Conservation (phyloP, 1,140 invertebrate genomes). For the Panagrolaimus sp. region DNA sequence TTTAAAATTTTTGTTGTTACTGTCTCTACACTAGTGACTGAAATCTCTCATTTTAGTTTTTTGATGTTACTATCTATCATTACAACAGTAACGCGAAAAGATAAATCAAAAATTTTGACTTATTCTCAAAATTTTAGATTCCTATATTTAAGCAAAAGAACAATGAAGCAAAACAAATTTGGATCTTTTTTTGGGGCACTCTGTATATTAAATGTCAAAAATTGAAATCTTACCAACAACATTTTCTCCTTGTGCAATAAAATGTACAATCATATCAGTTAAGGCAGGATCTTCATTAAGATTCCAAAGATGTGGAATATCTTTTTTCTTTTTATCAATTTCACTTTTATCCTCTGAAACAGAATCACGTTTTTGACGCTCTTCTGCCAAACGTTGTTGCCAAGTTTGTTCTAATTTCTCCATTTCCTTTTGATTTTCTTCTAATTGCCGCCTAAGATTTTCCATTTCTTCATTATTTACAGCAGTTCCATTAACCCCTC, state of each 20-base stretch:
- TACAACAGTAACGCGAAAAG: no score
- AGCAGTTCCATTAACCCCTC: constrained; percentile 55
- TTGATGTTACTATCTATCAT: no score
- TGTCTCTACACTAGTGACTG: no score
- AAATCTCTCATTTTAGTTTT: no score
- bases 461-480: constrained; percentile 61
- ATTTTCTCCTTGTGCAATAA: constrained; percentile 61
- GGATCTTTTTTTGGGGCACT: no score
- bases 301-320: constrained; percentile 64
- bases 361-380: constrained; percentile 50
- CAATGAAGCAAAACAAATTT: no score
- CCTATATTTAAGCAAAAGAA: no score
- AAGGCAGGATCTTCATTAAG: constrained; percentile 65
- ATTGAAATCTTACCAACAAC: constrained; percentile 62
- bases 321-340: constrained; percentile 62
- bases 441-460: constrained; percentile 55
- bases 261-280: constrained; percentile 64
- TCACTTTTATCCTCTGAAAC: constrained; percentile 51
- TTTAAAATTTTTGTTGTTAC: no score
- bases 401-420: constrained; percentile 63
- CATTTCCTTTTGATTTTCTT: constrained; percentile 64
- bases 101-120: no score
- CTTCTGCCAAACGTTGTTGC: constrained; percentile 62
- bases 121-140: no score
- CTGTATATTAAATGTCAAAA: no score